Percentiles rank a stretch among this genome's conserved stretches.
phyloP scores from a whole-genome alignment of 2,113 vertebrate species.

The Podarcis raffonei region DNA sequence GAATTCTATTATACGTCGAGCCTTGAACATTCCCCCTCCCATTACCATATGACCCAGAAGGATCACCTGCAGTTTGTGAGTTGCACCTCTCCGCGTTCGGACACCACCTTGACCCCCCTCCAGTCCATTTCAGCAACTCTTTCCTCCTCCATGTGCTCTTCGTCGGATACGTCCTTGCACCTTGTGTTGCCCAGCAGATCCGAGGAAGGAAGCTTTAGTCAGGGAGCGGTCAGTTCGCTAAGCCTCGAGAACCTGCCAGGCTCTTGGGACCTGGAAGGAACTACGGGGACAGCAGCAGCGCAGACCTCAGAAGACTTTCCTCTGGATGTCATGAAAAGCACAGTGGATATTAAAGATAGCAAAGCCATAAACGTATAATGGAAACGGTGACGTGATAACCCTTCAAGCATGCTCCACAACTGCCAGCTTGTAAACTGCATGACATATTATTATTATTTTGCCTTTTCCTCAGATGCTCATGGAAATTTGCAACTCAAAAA shows the following conservation, averaged over 20 bases:
- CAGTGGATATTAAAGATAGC: constrained; percentile 71
- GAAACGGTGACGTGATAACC: constrained; percentile 22
- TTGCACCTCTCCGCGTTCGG: constrained; percentile 77
- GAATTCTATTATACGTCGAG: constrained; percentile 66
- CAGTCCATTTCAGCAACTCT: constrained; percentile 83
- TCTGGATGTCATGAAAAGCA: constrained; percentile 70
- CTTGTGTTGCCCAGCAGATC: constrained; percentile 79
- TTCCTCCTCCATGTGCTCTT: constrained; percentile 78
- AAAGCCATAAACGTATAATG: constrained; percentile 77
- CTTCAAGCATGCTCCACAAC: constrained; percentile 36
- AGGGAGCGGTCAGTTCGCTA: constrained; percentile 75
- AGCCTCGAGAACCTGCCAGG: constrained; percentile 82
- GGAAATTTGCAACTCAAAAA: constrained; percentile 18
- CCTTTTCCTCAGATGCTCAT: constrained; percentile 42
- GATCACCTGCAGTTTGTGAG: constrained; percentile 74
- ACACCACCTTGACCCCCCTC: constrained; percentile 77
- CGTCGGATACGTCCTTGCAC: constrained; percentile 78
- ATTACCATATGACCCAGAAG: constrained; percentile 74
- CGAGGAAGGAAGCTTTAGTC: constrained; percentile 74
- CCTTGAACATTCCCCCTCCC: constrained; percentile 71
- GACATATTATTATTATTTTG: constrained; percentile 39
- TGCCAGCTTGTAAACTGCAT: constrained; percentile 53
- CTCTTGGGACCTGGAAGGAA: constrained; percentile 74
- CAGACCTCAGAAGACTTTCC: constrained; percentile 71
- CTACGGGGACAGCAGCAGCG: constrained; percentile 38